phyloP scores from a whole-genome alignment of 2,113 vertebrate genomes.

The Indicator maculatus region DNA sequence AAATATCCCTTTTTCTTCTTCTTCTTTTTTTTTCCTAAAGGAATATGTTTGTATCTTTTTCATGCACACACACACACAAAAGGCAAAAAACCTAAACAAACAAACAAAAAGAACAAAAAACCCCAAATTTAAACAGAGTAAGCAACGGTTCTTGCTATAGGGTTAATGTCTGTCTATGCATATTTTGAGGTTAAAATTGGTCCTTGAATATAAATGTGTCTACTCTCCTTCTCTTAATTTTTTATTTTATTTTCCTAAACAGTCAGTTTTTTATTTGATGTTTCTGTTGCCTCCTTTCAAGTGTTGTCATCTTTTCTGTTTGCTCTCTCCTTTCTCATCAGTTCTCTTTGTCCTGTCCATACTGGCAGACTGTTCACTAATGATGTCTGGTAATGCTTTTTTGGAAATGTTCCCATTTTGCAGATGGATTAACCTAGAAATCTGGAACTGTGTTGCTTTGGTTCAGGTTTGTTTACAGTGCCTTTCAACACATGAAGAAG shows the following conservation, averaged over 20 bases:
- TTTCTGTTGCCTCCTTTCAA: neutral
- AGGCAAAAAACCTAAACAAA: neutral
- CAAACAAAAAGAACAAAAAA: neutral
- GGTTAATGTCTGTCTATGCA: neutral
- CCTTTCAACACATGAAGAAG: neutral
- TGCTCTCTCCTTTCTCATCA: neutral
- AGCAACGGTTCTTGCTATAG: neutral
- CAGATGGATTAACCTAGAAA: constrained; percentile 16
- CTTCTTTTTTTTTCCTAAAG: neutral
- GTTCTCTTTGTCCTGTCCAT: neutral
- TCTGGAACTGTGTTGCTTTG: neutral
- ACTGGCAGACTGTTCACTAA: neutral
- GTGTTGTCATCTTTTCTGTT: neutral
- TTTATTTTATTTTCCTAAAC: neutral
- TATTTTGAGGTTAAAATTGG: neutral
- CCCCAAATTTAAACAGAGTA: neutral
- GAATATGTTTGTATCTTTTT: neutral
- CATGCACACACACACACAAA: too few relatives aligned
- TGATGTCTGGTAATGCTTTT: neutral
- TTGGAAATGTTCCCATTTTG: neutral
- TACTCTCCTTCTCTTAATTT: neutral
- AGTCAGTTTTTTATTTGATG: neutral
- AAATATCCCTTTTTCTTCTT: neutral
- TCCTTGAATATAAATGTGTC: neutral
- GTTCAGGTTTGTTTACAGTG: neutral